These are phyloP conservation scores for Odontophorus gujanensis DNA, from an alignment of 2,113 vertebrate species.

Conservation along the genomic window DNA sequence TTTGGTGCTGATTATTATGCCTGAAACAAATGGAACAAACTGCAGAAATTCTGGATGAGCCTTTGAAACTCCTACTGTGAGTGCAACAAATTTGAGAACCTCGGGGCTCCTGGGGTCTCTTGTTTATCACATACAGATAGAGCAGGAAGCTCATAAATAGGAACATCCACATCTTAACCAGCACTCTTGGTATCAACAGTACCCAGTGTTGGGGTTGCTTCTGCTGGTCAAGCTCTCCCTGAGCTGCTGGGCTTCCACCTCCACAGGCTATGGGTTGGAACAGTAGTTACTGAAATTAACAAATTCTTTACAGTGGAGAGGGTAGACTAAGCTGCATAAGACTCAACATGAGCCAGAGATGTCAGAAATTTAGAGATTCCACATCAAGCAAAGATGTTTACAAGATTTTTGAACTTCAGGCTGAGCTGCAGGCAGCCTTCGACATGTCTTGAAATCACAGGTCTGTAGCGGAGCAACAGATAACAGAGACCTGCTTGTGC, in stretches of 20 bases:
- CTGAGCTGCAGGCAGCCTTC: neutral
- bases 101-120: neutral
- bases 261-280: neutral
- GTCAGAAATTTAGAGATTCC: neutral
- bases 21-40: neutral
- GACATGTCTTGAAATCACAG: neutral
- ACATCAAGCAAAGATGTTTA: neutral
- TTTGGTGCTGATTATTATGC: neutral
- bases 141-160: neutral
- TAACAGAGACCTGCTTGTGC: neutral
- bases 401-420: neutral
- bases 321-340: neutral
- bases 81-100: neutral
- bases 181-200: neutral
- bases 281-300: neutral
- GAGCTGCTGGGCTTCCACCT: neutral
- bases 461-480: neutral
- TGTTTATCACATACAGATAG: neutral
- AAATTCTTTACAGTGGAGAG: neutral
- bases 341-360: rapidly evolving
- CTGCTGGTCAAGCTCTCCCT: neutral
- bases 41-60: neutral
- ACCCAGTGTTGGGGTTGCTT: neutral
- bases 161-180: neutral
- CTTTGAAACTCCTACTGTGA: neutral